phyloP scores from a whole-genome alignment of 2,888 invertebrate genomes.

The Aspidiotus rigidus region DNA sequence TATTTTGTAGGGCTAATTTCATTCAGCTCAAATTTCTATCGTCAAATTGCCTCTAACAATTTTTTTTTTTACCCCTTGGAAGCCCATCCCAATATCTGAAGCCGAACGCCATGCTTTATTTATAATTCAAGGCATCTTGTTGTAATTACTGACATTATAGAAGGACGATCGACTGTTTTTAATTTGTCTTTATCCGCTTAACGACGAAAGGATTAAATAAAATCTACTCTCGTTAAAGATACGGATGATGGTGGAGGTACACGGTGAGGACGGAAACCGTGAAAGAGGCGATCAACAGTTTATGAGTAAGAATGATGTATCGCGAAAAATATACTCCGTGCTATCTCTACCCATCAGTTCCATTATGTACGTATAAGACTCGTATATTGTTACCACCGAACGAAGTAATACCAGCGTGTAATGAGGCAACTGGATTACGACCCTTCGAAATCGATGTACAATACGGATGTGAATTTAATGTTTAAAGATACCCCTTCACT shows the following conservation, averaged over 20 bases:
- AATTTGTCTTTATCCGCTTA: constrained; percentile 24
- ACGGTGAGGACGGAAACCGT: not conserved
- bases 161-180: not conserved
- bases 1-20: too few species aligned
- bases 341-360: not conserved
- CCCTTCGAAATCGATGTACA: constrained; percentile 22
- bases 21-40: too few species aligned
- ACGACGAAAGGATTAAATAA: constrained; percentile 18
- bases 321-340: constrained; percentile 3
- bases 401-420: constrained; percentile 17
- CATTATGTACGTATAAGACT: not conserved
- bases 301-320: constrained; percentile 25
- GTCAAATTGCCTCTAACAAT: too few species aligned
- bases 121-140: not conserved
- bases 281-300: constrained; percentile 26
- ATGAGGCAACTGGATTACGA: constrained; percentile 22
- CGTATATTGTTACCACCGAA: too few species aligned
- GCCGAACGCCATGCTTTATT: too few species aligned
- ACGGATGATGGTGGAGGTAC: too few species aligned
- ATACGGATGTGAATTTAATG: not conserved
- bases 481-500: constrained; percentile 8
- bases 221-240: not conserved
- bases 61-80: too few species aligned
- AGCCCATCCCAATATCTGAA: too few species aligned
- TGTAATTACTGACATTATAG: constrained; percentile 1